A percentile compares a stretch with the other conserved stretches of the same genome.
These are phyloP conservation scores for Hippopotamus amphibius DNA, from an alignment of 2,113 vertebrate species.

Conservation along the genomic window DNA sequence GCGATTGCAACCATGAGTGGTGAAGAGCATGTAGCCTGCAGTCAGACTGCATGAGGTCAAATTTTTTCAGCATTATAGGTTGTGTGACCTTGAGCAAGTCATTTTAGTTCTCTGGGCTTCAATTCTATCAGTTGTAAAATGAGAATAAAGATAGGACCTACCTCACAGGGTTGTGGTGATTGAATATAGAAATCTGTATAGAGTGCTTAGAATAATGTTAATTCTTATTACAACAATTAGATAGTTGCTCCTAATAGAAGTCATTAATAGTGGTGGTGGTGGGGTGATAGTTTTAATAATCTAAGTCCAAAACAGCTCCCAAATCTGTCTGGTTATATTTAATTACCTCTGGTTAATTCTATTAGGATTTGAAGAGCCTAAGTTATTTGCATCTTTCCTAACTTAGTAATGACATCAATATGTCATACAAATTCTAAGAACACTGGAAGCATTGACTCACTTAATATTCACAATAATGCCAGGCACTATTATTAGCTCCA, in stretches of 20 bases:
- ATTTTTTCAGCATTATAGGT: not conserved
- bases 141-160: not conserved
- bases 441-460: not conserved
- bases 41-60: not conserved
- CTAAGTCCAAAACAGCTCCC: not conserved
- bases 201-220: not conserved
- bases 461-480: not conserved
- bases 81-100: not conserved
- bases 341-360: not conserved
- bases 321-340: not conserved
- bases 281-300: not conserved
- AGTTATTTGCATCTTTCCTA: not conserved
- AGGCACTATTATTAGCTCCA: not conserved
- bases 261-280: not conserved
- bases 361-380: not conserved
- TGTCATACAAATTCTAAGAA: not conserved
- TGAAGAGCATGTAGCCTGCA: not conserved
- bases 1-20: not conserved
- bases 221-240: not conserved
- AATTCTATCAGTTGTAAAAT: not conserved
- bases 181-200: not conserved
- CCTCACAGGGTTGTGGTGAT: not conserved
- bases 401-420: not conserved
- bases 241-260: not conserved
- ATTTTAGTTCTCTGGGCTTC: conserved; percentile 33